A percentile compares a stretch with the other conserved stretches of the same genome.
Evolutionary conservation across 2,113 vertebrate genomes (phyloP).

Genomic region (Grus americana): DNA sequence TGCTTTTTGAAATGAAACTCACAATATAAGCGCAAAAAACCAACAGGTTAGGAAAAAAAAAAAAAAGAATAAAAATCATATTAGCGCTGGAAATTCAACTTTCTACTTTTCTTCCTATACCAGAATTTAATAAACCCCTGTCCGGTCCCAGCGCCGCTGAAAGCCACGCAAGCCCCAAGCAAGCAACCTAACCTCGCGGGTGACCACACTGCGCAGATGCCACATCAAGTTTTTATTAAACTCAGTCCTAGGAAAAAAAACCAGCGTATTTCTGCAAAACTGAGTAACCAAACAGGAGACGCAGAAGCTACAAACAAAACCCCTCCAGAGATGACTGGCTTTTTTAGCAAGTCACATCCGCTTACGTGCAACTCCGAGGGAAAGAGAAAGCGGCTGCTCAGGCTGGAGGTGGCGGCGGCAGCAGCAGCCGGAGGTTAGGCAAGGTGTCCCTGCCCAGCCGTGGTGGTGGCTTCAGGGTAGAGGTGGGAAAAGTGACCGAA

Average conservation of each 20-base stretch:
- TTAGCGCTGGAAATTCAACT: slow-evolving; percentile 33
- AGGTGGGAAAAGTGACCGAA: background rate
- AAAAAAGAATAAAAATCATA: background rate
- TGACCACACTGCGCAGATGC: background rate
- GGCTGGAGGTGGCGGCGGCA: background rate
- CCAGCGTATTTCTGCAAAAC: background rate
- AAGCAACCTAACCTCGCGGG: slow-evolving; percentile 38
- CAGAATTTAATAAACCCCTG: slow-evolving; percentile 66
- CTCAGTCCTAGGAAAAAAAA: background rate
- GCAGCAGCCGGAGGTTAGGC: background rate
- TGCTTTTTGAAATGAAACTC: background rate
- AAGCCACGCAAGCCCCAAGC: slow-evolving; percentile 8
- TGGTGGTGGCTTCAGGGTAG: background rate
- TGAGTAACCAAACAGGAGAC: background rate
- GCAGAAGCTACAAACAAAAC: background rate
- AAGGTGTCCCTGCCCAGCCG: background rate
- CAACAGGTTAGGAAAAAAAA: background rate
- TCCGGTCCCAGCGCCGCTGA: background rate
- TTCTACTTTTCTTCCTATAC: slow-evolving; percentile 22
- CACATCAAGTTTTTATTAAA: slow-evolving; percentile 65
- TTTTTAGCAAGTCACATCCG: fast-evolving
- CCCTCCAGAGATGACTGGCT: background rate
- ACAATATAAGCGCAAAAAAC: background rate
- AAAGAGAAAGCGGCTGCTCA: fast-evolving
- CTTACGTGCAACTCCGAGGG: fast-evolving